Conservation (phyloP, 2,888 invertebrate genomes). For the Chaetoderma sp. region DNA sequence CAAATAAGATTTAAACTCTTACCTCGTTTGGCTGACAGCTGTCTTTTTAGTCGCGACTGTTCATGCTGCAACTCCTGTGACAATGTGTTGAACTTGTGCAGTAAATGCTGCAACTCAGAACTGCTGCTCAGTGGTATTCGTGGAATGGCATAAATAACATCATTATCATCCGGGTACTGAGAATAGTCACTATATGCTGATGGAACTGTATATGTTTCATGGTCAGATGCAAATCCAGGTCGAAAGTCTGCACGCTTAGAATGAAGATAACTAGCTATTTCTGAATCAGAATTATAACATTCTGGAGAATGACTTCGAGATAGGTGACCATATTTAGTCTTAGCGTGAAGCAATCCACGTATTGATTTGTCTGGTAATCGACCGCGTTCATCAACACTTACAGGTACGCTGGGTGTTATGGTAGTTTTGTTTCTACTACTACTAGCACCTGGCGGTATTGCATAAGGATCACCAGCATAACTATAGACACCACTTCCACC, state of each 20-base stretch:
- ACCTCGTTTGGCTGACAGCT: slow-evolving; percentile 46
- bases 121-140: slow-evolving; percentile 57
- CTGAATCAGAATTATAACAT: slow-evolving; percentile 90
- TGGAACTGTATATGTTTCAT: slow-evolving; percentile 53
- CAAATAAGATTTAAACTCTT: no score
- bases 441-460: no score
- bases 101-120: slow-evolving; percentile 63
- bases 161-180: slow-evolving; percentile 49
- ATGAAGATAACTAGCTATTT: slow-evolving; percentile 72
- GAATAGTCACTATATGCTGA: neutral
- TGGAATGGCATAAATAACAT: slow-evolving; percentile 58
- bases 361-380: slow-evolving; percentile 27
- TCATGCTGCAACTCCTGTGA: slow-evolving; percentile 71
- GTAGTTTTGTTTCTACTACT: no score
- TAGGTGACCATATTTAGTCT: slow-evolving; percentile 56
- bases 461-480: slow-evolving; percentile 10
- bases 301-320: slow-evolving; percentile 72
- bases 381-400: slow-evolving; percentile 2
- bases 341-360: slow-evolving; percentile 57
- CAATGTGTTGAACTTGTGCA: slow-evolving; percentile 66
- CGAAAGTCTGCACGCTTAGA: slow-evolving; percentile 47
- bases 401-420: neutral
- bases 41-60: slow-evolving; percentile 57
- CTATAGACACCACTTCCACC: no score
- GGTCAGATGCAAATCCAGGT: slow-evolving; percentile 61